phyloP scores from a whole-genome alignment of 2,797 vertebrate genomes.

The Amazona finschi region DNA sequence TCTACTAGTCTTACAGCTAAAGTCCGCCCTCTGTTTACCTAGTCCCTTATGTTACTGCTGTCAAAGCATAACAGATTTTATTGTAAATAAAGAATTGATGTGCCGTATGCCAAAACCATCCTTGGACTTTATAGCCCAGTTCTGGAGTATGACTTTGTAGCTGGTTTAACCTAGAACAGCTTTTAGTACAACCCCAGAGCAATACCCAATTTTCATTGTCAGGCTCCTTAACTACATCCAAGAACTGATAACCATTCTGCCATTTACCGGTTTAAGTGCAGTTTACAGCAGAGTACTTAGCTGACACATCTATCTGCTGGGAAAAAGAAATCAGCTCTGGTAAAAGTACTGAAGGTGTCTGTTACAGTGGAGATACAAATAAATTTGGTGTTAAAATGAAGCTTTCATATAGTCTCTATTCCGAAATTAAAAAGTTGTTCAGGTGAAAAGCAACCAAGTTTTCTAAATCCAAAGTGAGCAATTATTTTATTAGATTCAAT shows the following conservation, averaged over 20 bases:
- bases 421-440: not conserved
- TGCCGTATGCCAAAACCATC: not conserved
- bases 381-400: not conserved
- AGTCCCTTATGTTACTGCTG: not conserved
- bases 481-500: not conserved
- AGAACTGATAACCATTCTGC: not conserved
- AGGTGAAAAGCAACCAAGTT: fast-evolving
- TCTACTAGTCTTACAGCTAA: not conserved
- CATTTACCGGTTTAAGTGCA: not conserved
- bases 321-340: not conserved
- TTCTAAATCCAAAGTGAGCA: not conserved
- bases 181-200: not conserved
- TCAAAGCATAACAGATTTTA: not conserved
- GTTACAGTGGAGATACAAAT: not conserved
- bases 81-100: not conserved
- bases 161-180: not conserved
- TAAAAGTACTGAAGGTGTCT: not conserved
- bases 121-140: not conserved
- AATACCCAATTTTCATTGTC: not conserved
- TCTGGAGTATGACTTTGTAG: not conserved
- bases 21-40: not conserved
- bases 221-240: not conserved
- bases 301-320: too few relatives aligned
- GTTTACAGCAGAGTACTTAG: not conserved
- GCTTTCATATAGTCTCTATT: not conserved